These are phyloP conservation scores for Leptinotarsa peninsularis DNA, from an alignment of 2,888 invertebrate genomes.

Conservation along the genomic window DNA sequence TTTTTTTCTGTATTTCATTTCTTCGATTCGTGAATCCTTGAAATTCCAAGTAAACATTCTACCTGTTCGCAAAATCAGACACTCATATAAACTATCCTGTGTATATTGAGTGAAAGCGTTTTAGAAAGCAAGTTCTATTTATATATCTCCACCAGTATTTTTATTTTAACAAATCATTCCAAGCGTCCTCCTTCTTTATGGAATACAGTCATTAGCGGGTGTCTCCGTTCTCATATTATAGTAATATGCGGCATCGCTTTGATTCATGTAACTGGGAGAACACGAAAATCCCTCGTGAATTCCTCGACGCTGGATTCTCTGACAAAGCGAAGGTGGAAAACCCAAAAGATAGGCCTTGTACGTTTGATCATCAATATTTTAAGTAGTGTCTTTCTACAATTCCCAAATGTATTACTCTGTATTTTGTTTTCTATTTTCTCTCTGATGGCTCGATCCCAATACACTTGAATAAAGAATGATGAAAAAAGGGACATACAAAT, in stretches of 20 bases:
- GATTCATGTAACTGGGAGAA: constrained; percentile 44
- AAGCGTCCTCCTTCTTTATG: neutral
- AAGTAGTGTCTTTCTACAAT: constrained; percentile 35
- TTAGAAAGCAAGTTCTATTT: neutral
- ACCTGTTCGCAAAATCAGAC: too few species aligned
- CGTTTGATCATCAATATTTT: constrained; percentile 44
- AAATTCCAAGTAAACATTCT: too few species aligned
- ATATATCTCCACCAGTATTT: neutral
- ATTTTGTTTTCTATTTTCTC: constrained; percentile 21
- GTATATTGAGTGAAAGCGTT: constrained; percentile 1
- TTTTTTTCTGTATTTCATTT: too few species aligned
- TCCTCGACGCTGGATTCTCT: constrained; percentile 44
- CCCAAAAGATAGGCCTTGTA: constrained; percentile 34
- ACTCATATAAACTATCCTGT: neutral
- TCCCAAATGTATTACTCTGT: constrained; percentile 7
- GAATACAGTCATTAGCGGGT: constrained; percentile 25
- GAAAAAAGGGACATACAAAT: neutral
- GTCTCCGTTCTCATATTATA: constrained; percentile 43
- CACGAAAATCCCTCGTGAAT: constrained; percentile 45
- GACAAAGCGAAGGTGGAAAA: constrained; percentile 49
- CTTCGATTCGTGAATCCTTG: too few species aligned
- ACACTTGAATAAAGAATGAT: neutral
- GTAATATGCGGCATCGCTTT: constrained; percentile 45
- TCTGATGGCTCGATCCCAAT: constrained; percentile 15
- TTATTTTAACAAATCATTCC: neutral